These are phyloP conservation scores for Rhagonycha fulva DNA, from an alignment of 2,888 invertebrate species.

Conservation along the genomic window DNA sequence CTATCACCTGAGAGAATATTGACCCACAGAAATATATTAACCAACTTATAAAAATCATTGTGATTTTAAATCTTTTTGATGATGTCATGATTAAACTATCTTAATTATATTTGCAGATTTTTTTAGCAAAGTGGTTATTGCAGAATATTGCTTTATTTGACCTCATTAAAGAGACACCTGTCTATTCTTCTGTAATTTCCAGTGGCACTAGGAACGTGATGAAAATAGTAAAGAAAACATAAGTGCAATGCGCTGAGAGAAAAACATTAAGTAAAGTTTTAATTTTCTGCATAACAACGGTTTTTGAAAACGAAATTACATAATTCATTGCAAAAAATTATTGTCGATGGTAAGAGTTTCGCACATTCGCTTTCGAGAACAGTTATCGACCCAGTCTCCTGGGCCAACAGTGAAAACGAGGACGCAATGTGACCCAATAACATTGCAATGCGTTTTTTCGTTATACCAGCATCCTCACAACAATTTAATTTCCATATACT, in stretches of 20 bases:
- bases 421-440: constrained; percentile 42
- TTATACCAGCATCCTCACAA: neutral
- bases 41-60: neutral
- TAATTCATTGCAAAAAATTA: neutral
- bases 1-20: neutral
- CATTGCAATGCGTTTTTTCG: constrained; percentile 11
- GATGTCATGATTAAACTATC: neutral
- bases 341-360: constrained; percentile 2
- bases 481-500: neutral
- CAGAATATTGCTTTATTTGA: neutral
- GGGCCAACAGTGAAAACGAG: constrained; percentile 41
- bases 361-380: constrained; percentile 30
- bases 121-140: neutral
- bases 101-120: neutral
- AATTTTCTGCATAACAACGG: neutral
- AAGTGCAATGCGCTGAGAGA: neutral
- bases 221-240: neutral
- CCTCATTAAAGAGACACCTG: neutral
- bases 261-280: neutral
- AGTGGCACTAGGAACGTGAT: neutral
- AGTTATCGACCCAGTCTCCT: constrained; percentile 29
- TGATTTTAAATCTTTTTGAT: neutral
- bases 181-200: neutral
- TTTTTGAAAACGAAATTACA: neutral
- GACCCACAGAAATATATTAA: neutral